These are phyloP conservation scores for Pollenia griseotomentosa DNA, from an alignment of 2,888 invertebrate genomes.

Conservation along the genomic window DNA sequence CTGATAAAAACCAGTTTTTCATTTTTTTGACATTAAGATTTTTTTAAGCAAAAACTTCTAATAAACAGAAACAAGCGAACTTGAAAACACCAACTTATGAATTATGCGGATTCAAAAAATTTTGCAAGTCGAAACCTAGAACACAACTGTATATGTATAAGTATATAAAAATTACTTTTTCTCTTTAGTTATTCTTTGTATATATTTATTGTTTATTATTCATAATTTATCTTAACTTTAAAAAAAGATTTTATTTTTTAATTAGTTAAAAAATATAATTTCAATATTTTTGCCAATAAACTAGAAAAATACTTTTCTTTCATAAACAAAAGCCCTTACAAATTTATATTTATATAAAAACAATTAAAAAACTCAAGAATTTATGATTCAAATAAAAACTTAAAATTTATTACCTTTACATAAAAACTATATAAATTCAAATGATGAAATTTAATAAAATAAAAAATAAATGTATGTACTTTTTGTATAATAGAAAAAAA, in stretches of 20 bases:
- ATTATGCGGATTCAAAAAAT: no score
- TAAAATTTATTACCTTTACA: constrained; percentile 55
- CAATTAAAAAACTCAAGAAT: constrained; percentile 27
- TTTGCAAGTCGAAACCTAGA: no score
- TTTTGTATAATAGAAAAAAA: constrained; percentile 35
- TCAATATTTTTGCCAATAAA: constrained; percentile 3
- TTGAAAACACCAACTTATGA: no score
- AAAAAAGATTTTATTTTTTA: constrained; percentile 2
- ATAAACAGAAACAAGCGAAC: no score
- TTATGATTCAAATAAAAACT: constrained; percentile 39
- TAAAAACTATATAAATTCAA: constrained; percentile 60
- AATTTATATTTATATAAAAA: constrained; percentile 35
- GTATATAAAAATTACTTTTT: background rate
- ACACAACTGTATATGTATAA: no score
- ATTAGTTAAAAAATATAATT: constrained; percentile 28
- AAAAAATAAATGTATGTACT: constrained; percentile 27
- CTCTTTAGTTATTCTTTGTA: background rate
- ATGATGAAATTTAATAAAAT: constrained; percentile 51
- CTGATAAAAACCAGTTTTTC: no score
- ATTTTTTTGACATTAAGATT: no score
- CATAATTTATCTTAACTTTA: constrained; percentile 20
- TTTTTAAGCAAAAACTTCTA: no score
- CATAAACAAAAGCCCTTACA: constrained; percentile 26
- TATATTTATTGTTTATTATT: constrained; percentile 34
- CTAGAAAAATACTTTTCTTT: constrained; percentile 6